Evolutionary conservation across 1,140 invertebrate species (phyloP).

Genomic region (Apis laboriosa): DNA sequence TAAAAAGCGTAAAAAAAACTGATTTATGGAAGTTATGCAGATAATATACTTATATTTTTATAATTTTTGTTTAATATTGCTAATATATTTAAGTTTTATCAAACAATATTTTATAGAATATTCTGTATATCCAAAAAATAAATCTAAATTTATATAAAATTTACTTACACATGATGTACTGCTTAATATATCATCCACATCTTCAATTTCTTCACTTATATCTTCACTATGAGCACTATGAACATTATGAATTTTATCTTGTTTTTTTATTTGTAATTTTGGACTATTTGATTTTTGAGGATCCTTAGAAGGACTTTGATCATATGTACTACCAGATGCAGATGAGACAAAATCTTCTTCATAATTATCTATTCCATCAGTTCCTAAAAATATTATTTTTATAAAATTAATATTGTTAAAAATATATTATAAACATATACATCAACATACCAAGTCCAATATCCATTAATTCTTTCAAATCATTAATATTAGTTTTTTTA

Average conservation of each 20-base stretch:
- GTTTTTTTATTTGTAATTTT: conserved; percentile 62
- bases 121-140: conserved; percentile 8
- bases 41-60: too few species aligned
- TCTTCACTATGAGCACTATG: conserved; percentile 73
- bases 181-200: conserved; percentile 75
- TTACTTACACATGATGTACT: conserved; percentile 78
- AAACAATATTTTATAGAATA: conserved; percentile 22
- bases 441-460: conserved; percentile 72
- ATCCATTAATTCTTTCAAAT: conserved; percentile 80
- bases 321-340: conserved; percentile 77
- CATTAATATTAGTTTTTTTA: conserved; percentile 78
- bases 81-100: too few species aligned
- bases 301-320: conserved; percentile 75
- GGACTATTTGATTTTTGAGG: conserved; percentile 67
- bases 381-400: conserved; percentile 66
- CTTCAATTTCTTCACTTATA: conserved; percentile 78
- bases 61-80: too few species aligned
- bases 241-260: conserved; percentile 69
- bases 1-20: too few species aligned
- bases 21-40: too few species aligned
- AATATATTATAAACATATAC: background rate
- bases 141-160: conserved; percentile 25
- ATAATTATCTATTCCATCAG: conserved; percentile 75
- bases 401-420: background rate
- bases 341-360: conserved; percentile 80